These are phyloP conservation scores for Thaumetopoea pityocampa DNA, from an alignment of 1,140 invertebrate species.

Conservation along the genomic window DNA sequence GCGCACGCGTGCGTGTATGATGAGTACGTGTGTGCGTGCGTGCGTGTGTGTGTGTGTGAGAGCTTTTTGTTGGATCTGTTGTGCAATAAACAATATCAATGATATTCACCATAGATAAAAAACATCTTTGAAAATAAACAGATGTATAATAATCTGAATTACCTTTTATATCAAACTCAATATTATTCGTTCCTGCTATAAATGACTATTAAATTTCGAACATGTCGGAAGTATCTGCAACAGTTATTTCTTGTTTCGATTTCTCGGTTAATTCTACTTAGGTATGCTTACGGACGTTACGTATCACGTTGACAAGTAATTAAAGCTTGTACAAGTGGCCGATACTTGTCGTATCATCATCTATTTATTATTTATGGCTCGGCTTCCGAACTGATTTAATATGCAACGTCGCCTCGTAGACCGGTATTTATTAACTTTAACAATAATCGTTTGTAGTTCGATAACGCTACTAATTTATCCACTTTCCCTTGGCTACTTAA, in stretches of 20 bases:
- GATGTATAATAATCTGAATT: no score
- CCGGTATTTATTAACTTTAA: conserved; percentile 32
- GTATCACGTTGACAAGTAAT: conserved; percentile 34
- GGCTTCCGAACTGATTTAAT: conserved; percentile 40
- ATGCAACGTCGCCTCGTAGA: conserved; percentile 29
- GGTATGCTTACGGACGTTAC: conserved; percentile 21
- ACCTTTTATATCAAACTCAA: no score
- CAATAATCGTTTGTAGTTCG: conserved; percentile 27
- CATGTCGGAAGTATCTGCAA: no score
- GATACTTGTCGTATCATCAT: conserved; percentile 36
- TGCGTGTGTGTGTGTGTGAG: no score
- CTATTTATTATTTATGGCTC: conserved; percentile 35
- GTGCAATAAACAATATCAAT: no score
- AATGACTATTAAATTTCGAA: no score
- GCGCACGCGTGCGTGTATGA: no score
- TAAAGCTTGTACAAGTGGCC: conserved; percentile 36
- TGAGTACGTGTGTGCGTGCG: no score
- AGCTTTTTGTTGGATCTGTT: no score
- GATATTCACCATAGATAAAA: no score
- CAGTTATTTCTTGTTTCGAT: conserved; percentile 18
- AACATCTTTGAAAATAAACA: no score
- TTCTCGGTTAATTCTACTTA: conserved; percentile 29
- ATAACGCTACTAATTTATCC: conserved; percentile 11
- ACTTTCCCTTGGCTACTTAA: conserved; percentile 8
- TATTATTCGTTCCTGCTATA: no score